Evolutionary conservation across 23 tunicate species (phyloP).

Genomic region (Styela plicata): DNA sequence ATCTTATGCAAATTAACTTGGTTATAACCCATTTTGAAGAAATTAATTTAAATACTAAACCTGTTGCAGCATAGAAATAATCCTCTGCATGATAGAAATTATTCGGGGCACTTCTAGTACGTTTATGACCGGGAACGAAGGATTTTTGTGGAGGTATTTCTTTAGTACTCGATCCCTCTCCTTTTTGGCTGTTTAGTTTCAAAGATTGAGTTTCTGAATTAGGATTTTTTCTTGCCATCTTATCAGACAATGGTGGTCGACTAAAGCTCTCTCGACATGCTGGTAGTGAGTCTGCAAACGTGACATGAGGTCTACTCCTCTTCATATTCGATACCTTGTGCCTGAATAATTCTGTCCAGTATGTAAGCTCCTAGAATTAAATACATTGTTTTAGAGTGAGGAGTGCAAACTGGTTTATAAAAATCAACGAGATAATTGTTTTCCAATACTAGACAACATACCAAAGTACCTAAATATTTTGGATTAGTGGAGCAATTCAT

Average conservation of each 20-base stretch:
- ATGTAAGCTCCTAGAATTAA: conserved; percentile 17
- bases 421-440: too few relatives aligned
- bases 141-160: conserved; percentile 22
- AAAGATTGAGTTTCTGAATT: background rate
- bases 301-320: conserved; percentile 8
- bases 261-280: background rate
- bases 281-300: conserved; percentile 1
- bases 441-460: too few relatives aligned
- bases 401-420: too few relatives aligned
- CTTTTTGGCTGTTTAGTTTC: background rate
- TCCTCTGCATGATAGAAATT: conserved; percentile 23
- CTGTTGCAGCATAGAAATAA: background rate
- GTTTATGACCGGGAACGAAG: conserved; percentile 6
- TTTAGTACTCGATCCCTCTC: conserved; percentile 3
- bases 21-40: too few relatives aligned
- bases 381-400: background rate
- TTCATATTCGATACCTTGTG: conserved; percentile 1
- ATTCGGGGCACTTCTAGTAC: conserved; percentile 31
- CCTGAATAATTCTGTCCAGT: conserved; percentile 22
- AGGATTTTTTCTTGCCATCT: conserved; percentile 17
- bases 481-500: too few relatives aligned
- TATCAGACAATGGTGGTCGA: conserved; percentile 10
- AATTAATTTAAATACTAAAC: too few relatives aligned
- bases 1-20: too few relatives aligned
- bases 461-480: too few relatives aligned